Evolutionary conservation across 2,797 vertebrate genomes (phyloP).

Genomic region (Xiphorhynchus erythropygius): DNA sequence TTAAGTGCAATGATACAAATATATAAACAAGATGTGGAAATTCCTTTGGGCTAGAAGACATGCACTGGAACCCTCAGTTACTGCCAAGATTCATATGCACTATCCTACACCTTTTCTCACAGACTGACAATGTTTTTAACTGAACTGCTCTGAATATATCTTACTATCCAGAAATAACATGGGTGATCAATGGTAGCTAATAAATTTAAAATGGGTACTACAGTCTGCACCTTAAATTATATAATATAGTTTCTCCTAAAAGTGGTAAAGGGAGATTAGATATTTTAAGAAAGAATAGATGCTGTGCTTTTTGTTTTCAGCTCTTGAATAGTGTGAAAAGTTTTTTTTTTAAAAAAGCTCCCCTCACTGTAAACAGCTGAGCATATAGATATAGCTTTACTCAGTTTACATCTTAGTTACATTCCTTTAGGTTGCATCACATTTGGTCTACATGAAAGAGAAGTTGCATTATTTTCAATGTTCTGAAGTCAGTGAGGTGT

Average conservation of each 20-base stretch:
- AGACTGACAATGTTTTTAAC: background rate
- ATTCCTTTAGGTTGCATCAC: background rate
- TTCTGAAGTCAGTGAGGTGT: background rate
- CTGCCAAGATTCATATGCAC: background rate
- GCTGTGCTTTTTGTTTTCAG: background rate
- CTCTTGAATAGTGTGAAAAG: background rate
- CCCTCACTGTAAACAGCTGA: background rate
- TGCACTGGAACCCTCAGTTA: background rate
- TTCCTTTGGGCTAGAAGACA: background rate
- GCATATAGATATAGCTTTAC: background rate
- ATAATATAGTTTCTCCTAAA: background rate
- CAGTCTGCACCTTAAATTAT: background rate
- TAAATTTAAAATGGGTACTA: background rate
- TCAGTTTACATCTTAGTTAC: background rate
- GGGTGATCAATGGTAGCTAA: background rate
- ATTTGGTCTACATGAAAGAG: background rate
- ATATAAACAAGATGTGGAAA: background rate
- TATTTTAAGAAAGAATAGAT: background rate
- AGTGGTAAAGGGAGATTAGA: background rate
- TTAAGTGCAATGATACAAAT: background rate
- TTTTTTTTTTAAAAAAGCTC: background rate
- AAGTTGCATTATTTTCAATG: background rate
- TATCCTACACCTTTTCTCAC: background rate
- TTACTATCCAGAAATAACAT: background rate
- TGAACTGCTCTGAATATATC: background rate